Conservation (phyloP, 2,888 invertebrate genomes). For the Drosophila fulvimacula region DNA sequence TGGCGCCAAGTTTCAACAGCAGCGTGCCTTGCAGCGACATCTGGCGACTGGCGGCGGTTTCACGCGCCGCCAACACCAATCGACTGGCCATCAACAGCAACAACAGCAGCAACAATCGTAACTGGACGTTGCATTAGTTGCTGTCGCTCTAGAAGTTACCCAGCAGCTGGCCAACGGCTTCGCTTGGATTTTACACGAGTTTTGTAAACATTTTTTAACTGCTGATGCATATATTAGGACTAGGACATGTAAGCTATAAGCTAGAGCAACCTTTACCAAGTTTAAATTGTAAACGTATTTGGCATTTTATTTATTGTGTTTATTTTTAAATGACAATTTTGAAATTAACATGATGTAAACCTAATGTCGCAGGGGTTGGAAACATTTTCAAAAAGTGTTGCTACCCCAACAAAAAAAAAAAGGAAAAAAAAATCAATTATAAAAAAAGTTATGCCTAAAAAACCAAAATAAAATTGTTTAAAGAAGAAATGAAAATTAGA, state of each 20-base stretch:
- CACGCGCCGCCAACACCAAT: conserved; percentile 59
- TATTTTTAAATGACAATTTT: conserved; percentile 27
- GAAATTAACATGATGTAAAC: conserved; percentile 23
- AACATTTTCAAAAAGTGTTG: conserved; percentile 64
- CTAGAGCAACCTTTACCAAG: conserved; percentile 52
- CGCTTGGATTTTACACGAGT: conserved; percentile 64
- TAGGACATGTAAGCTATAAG: conserved; percentile 70
- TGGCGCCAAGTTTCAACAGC: conserved; percentile 64
- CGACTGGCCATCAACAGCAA: conserved; percentile 49
- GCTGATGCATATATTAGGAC: conserved; percentile 61
- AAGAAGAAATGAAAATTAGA: conserved; percentile 8
- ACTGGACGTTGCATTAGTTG: conserved; percentile 53
- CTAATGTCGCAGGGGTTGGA: conserved; percentile 25
- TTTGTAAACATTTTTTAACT: conserved; percentile 66
- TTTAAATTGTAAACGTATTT: conserved; percentile 39
- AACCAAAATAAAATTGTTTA: conserved; percentile 26
- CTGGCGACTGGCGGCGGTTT: conserved; percentile 65
- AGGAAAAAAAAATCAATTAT: conserved; percentile 1
- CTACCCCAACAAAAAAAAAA: conserved; percentile 7
- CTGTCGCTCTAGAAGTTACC: conserved; percentile 28
- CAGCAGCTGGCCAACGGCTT: conserved; percentile 27
- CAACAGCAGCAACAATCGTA: conserved; percentile 67
- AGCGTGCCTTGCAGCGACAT: conserved; percentile 68
- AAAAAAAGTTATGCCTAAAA: conserved; percentile 31
- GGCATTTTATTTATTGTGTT: conserved; percentile 60